A percentile compares a stretch with the other conserved stretches of the same genome.
phyloP scores from a whole-genome alignment of 1,140 invertebrate genomes.

The Zaprionus tsacasi region DNA sequence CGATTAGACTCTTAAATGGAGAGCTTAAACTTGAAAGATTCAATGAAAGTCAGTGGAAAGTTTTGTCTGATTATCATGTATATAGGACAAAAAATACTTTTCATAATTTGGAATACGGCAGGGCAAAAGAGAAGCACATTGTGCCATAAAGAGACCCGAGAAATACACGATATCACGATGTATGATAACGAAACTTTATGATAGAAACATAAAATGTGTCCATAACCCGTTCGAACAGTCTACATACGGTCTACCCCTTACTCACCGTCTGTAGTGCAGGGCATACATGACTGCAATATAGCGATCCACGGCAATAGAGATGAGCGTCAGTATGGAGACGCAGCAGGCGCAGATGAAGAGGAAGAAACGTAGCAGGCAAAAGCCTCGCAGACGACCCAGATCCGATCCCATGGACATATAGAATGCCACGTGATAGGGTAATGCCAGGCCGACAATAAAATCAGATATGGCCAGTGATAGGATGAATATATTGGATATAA shows the following conservation, averaged over 20 bases:
- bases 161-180: slow-evolving; percentile 6
- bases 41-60: too few relatives aligned
- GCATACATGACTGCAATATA: slow-evolving; percentile 93
- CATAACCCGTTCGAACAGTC: not conserved
- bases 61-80: not conserved
- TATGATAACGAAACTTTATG: slow-evolving; percentile 9
- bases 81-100: not conserved
- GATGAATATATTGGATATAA: slow-evolving; percentile 88
- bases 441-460: slow-evolving; percentile 88
- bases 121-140: not conserved
- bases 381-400: slow-evolving; percentile 86
- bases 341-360: slow-evolving; percentile 89
- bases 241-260: not conserved
- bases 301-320: slow-evolving; percentile 92
- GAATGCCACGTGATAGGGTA: slow-evolving; percentile 91
- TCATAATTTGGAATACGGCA: not conserved
- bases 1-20: too few relatives aligned
- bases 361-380: slow-evolving; percentile 89
- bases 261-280: slow-evolving; percentile 88
- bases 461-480: slow-evolving; percentile 90
- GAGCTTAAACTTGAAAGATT: too few relatives aligned
- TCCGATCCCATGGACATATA: slow-evolving; percentile 86
- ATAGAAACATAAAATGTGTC: slow-evolving; percentile 7
- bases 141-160: not conserved
- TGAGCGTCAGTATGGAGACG: slow-evolving; percentile 92